Percentiles rank a stretch among this genome's conserved stretches.
Evolutionary conservation across 2,888 invertebrate species (phyloP).

Genomic region (Drosophila mercatorum): DNA sequence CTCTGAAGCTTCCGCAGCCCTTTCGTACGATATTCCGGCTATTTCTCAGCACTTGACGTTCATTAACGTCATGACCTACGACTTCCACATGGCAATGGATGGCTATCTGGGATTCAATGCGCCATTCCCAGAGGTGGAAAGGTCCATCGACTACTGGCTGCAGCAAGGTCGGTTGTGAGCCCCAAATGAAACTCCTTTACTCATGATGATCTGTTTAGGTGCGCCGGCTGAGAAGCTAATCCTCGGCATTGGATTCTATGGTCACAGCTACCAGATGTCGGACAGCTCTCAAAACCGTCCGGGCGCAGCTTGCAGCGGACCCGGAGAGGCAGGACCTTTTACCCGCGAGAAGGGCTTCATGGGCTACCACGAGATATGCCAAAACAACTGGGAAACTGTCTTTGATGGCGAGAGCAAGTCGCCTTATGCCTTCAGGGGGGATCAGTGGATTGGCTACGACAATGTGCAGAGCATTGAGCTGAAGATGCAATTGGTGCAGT

Average conservation of each 20-base stretch:
- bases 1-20: constrained; percentile 46
- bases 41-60: constrained; percentile 67
- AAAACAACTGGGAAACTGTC: constrained; percentile 66
- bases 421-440: constrained; percentile 92
- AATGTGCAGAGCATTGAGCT: constrained; percentile 91
- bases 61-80: constrained; percentile 80
- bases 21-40: constrained; percentile 72
- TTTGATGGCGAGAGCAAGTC: constrained; percentile 50
- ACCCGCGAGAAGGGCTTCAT: constrained; percentile 58
- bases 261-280: constrained; percentile 92
- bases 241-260: constrained; percentile 95
- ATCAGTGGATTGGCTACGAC: constrained; percentile 97
- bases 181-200: background rate
- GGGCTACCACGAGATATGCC: constrained; percentile 71
- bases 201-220: constrained; percentile 22
- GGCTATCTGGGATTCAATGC: constrained; percentile 69
- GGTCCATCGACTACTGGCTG: constrained; percentile 94
- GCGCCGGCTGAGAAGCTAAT: constrained; percentile 91
- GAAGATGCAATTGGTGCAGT: constrained; percentile 93
- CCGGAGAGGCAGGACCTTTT: constrained; percentile 52
- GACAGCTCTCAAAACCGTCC: constrained; percentile 80
- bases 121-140: constrained; percentile 89
- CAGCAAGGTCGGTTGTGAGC: constrained; percentile 43
- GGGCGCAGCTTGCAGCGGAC: constrained; percentile 52
- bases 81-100: constrained; percentile 62